phyloP scores from a whole-genome alignment of 2,113 vertebrate genomes.

The Anas platyrhynchos region DNA sequence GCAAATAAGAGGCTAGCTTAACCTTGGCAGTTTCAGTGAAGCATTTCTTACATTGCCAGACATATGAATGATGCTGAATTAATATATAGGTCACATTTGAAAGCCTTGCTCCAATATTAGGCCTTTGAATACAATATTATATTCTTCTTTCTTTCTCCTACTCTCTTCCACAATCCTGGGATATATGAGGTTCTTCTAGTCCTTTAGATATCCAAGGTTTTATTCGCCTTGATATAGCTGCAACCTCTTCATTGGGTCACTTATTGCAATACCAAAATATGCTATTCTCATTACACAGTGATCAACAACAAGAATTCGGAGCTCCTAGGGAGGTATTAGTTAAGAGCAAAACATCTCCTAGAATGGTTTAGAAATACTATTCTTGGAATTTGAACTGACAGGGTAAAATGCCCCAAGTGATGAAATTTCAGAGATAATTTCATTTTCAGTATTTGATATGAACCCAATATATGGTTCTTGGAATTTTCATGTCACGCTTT shows the following conservation, averaged over 20 bases:
- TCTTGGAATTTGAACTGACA: background rate
- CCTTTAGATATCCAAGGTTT: background rate
- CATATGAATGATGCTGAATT: background rate
- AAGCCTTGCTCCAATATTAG: background rate
- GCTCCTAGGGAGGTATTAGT: background rate
- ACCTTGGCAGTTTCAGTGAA: background rate
- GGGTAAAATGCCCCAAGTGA: background rate
- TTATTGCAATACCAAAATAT: background rate
- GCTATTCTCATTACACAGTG: background rate
- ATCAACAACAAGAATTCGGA: background rate
- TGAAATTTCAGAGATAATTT: background rate
- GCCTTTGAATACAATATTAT: background rate
- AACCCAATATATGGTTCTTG: background rate
- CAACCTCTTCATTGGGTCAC: background rate
- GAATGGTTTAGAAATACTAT: background rate
- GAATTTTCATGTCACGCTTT: background rate
- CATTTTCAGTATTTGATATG: background rate
- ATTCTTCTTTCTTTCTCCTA: background rate
- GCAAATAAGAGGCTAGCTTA: background rate
- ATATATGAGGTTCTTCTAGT: background rate
- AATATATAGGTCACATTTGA: background rate
- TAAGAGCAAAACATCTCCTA: background rate
- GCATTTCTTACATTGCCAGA: slow-evolving; percentile 14
- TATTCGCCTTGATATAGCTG: background rate
- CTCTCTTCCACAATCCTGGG: background rate